A percentile compares a stretch with the other conserved stretches of the same genome.
Evolutionary conservation across 2,888 invertebrate species (phyloP).

Genomic region (Brenthis hecate): DNA sequence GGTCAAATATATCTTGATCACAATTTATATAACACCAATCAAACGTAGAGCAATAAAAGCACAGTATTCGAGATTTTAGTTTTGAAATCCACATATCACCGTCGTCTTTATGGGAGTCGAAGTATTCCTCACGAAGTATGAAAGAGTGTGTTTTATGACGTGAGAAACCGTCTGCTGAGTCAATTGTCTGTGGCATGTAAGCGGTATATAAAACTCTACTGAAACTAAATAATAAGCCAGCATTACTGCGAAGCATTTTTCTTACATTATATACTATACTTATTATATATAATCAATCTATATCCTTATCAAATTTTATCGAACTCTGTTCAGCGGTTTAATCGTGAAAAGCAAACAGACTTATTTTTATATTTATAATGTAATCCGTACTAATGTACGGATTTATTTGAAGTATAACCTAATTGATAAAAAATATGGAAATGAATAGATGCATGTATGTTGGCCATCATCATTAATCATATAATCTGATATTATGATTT

Average conservation of each 20-base stretch:
- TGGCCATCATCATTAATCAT: no score
- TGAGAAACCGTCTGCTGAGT: conserved; percentile 22
- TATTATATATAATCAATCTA: no score
- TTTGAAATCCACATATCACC: conserved; percentile 15
- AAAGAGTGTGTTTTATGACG: conserved; percentile 27
- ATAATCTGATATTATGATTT: no score
- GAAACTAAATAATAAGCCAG: conserved; percentile 2
- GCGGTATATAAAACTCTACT: conserved; percentile 14
- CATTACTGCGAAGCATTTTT: neutral
- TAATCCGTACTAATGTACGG: no score
- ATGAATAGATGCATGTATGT: no score
- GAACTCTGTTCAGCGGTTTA: no score
- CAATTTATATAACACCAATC: neutral
- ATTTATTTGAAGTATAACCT: no score
- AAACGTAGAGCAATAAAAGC: conserved; percentile 19
- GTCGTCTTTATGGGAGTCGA: conserved; percentile 14
- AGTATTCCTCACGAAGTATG: conserved; percentile 19
- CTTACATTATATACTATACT: neutral
- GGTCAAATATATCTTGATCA: no score
- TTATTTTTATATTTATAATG: no score
- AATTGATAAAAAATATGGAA: no score
- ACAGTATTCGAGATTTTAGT: conserved; percentile 9
- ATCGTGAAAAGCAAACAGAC: no score
- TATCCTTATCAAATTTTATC: no score
- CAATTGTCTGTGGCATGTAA: conserved; percentile 24